Evolutionary conservation across 2,113 vertebrate species (phyloP), one percentile per base, ranked within the genome.

Genomic region (Oxygymnocypris stewartii): DNA sequence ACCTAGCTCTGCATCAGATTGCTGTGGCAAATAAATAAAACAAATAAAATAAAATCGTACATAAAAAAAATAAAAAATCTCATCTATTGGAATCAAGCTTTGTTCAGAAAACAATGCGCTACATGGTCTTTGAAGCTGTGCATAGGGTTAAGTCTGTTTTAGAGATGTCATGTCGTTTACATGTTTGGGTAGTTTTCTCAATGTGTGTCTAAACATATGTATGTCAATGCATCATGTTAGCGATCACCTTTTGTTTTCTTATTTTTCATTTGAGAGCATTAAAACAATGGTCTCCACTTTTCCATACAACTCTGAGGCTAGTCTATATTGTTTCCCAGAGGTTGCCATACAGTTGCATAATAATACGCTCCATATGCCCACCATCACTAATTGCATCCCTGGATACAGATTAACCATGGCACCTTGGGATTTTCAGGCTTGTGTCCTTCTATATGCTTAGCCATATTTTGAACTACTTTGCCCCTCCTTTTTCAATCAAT

Each of bases 281-380:
- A n/a, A 57, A 35, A 87, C 79, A 89, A 85, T 87, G 73, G 77
- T 79, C 23, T 69, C 79, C 74, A 23, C 85, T 87, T 78, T 79
- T 18, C 65, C 69, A 73, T 57, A 59, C 63, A 74, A 76, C 42
- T 87, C 47, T 13, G 40, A 9, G 31, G 67, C 44, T 9, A 10
- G 49, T 82, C 79, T 42, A 79, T 79, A 87, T 80, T 88, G 88
- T 85, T 86, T 88, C 84, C 49, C 84, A 83, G 89, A 89, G 90
- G 90, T 91, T 91, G 90, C 89, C 90, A 88, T 75, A 83, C 87
- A 88, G 91, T 94, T 94, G 92, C 92, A 92, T 94, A 93, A 94
- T 92, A 90, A 90, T 93, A 92, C 85, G 90, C 91, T 90, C 92
- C 91, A 93, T 93, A 93, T 93, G 93, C 89, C 91, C 89, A 91